A percentile compares a stretch with the other conserved stretches of the same genome.
phyloP scores from a whole-genome alignment of 2,888 invertebrate species.

The Cheiracanthium punctorium region DNA sequence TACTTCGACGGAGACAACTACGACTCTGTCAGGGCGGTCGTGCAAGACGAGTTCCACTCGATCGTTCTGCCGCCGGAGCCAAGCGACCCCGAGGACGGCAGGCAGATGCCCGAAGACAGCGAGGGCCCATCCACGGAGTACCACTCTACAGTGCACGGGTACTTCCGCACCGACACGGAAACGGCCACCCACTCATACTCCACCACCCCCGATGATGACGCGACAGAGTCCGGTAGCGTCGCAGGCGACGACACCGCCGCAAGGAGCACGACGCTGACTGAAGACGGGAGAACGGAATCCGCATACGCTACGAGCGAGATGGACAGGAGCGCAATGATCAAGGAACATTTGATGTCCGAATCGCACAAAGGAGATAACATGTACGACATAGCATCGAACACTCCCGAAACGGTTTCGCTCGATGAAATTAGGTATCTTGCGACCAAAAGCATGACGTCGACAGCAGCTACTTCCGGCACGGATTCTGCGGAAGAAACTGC shows the following conservation, averaged over 20 bases:
- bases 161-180: slow-evolving; percentile 6
- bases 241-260: background rate
- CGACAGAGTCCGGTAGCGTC: no score
- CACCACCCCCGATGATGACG: background rate
- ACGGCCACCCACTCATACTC: background rate
- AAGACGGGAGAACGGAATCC: background rate
- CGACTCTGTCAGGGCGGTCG: slow-evolving; percentile 43
- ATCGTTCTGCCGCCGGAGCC: slow-evolving; percentile 30
- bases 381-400: background rate
- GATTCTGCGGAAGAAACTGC: no score
- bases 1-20: slow-evolving; percentile 59
- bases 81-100: background rate
- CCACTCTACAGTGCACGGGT: slow-evolving; percentile 39
- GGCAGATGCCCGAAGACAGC: background rate
- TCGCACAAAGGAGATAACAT: background rate
- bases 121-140: background rate
- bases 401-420: background rate
- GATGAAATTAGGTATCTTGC: no score
- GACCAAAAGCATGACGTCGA: no score
- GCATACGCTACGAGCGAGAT: background rate
- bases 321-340: background rate
- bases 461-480: no score
- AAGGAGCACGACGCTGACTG: background rate
- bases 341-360: slow-evolving; percentile 23
- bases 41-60: slow-evolving; percentile 52